Conservation (phyloP, 2,888 invertebrate genomes). For the Apodemia duryi region DNA sequence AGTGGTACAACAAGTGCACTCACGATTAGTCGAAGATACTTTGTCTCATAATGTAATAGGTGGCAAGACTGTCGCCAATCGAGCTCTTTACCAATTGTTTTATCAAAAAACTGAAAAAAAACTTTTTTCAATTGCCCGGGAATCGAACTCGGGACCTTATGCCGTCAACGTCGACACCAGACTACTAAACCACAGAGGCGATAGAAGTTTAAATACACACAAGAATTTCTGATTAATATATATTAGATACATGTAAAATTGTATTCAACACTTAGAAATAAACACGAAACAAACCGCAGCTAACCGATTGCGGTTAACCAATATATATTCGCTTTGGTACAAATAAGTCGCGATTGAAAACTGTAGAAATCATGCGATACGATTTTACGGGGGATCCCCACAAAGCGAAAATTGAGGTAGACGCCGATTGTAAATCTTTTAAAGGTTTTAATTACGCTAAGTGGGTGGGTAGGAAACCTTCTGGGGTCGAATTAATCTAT, state of each 20-base stretch:
- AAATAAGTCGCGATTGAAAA: constrained; percentile 1
- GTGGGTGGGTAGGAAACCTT: constrained; percentile 41
- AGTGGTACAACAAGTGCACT: too few relatives aligned
- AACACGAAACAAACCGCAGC: background rate
- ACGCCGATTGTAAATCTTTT: constrained; percentile 55
- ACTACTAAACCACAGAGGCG: too few relatives aligned
- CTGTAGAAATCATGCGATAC: constrained; percentile 29
- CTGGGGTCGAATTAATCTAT: constrained; percentile 57
- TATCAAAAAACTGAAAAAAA: too few relatives aligned
- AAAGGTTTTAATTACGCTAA: constrained; percentile 72
- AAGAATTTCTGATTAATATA: too few relatives aligned
- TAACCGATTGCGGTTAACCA: background rate
- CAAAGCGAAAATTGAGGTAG: constrained; percentile 45
- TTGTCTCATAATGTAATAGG: too few relatives aligned
- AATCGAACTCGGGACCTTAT: too few relatives aligned
- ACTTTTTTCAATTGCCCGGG: too few relatives aligned
- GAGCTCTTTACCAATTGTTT: too few relatives aligned
- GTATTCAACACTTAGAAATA: background rate
- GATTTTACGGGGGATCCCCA: constrained; percentile 28
- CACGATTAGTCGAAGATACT: too few relatives aligned
- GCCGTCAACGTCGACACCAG: too few relatives aligned
- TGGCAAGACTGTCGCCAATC: too few relatives aligned
- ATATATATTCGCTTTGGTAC: background rate
- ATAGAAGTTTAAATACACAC: too few relatives aligned
- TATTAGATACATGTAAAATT: background rate